Percentiles rank a stretch among this genome's conserved stretches.
phyloP scores from a whole-genome alignment of 2,888 invertebrate genomes.

The Rhaphigaster nebulosa region DNA sequence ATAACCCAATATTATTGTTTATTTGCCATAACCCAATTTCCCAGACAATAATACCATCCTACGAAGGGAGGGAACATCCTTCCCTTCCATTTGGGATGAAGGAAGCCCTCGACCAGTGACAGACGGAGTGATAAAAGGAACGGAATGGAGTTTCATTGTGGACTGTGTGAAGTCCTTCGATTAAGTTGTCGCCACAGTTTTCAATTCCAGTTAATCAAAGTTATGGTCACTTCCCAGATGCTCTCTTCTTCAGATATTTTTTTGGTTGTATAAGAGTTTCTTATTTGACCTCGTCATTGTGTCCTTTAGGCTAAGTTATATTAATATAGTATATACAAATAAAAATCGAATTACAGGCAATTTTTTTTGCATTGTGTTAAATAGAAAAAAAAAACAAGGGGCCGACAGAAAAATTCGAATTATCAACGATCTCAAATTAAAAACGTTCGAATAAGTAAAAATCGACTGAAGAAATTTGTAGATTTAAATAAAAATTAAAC shows the following conservation, averaged over 20 bases:
- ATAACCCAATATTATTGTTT: neutral
- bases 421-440: no score
- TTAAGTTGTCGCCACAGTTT: neutral
- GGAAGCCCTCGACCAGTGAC: no score
- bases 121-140: neutral
- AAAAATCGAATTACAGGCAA: no score
- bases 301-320: neutral
- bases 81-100: no score
- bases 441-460: no score
- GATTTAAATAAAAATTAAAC: no score
- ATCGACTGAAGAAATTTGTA: no score
- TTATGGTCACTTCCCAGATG: neutral
- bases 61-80: neutral
- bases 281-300: neutral
- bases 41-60: neutral
- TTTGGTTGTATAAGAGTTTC: neutral
- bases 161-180: neutral
- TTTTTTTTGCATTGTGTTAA: no score
- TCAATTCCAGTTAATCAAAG: neutral
- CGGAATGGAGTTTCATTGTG: conserved; percentile 1
- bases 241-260: neutral
- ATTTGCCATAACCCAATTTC: neutral
- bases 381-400: no score
- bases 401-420: no score
- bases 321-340: no score